phyloP scores from a whole-genome alignment of 1,140 invertebrate genomes.

The Bombus ignitus region DNA sequence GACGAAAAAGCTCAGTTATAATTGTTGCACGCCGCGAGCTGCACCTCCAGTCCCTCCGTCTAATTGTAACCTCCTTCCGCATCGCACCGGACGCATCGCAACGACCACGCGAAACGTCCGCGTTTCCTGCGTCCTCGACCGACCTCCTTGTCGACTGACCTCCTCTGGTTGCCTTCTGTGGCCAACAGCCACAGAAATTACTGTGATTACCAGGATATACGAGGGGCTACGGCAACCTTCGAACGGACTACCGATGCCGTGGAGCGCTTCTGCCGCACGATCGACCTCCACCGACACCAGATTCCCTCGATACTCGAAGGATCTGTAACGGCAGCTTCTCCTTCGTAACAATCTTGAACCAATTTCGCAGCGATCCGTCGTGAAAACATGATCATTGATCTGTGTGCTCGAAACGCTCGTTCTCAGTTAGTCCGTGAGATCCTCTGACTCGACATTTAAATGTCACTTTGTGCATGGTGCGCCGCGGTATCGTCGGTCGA shows the following conservation, averaged over 20 bases:
- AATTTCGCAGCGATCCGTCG: too few relatives aligned
- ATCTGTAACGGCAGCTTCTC: conserved; percentile 37
- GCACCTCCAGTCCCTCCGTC: conserved; percentile 53
- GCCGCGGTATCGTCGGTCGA: neutral
- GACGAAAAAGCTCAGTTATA: conserved; percentile 83
- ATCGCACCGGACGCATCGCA: conserved; percentile 26
- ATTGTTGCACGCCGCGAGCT: conserved; percentile 81
- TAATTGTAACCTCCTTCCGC: conserved; percentile 65
- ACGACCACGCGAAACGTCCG: conserved; percentile 32
- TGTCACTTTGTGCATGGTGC: conserved; percentile 1
- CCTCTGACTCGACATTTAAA: neutral
- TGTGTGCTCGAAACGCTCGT: too few relatives aligned
- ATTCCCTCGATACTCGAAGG: conserved; percentile 12
- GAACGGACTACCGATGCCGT: conserved; percentile 49
- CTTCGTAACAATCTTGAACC: too few relatives aligned
- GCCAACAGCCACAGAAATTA: conserved; percentile 60
- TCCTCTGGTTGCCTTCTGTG: conserved; percentile 32
- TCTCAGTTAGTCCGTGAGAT: neutral
- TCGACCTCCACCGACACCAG: conserved; percentile 23
- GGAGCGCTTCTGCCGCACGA: conserved; percentile 27
- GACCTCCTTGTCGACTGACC: conserved; percentile 63
- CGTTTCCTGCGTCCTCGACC: conserved; percentile 55
- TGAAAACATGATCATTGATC: neutral
- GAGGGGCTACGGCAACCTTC: conserved; percentile 50
- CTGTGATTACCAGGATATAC: conserved; percentile 68